Evolutionary conservation across 64 coral and sea anemone genomes (phyloP).

Genomic region (Orbicella faveolata): DNA sequence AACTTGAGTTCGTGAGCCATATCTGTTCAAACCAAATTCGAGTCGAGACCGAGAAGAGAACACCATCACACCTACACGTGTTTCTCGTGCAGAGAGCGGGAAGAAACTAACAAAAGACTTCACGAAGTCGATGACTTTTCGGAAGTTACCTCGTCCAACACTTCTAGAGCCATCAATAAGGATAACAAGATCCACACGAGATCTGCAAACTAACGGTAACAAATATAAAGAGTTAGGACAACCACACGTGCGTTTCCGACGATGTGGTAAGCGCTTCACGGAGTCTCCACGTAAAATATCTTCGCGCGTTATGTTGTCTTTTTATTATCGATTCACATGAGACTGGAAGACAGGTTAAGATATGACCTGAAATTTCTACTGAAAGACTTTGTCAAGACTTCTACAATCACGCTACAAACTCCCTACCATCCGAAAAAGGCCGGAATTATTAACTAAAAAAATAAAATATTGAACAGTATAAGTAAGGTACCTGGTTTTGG

Average conservation of each 20-base stretch:
- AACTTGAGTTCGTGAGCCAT: constrained; percentile 9
- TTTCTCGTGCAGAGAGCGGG: constrained; percentile 9
- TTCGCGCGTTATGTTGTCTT: no score
- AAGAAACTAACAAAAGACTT: constrained; percentile 33
- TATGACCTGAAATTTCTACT: not conserved
- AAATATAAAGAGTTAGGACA: not conserved
- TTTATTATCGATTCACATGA: no score
- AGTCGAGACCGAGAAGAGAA: constrained; percentile 26
- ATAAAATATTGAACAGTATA: not conserved
- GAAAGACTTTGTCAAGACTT: not conserved
- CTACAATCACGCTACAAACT: no score
- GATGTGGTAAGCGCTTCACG: no score
- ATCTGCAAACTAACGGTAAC: constrained; percentile 9
- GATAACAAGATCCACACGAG: constrained; percentile 59
- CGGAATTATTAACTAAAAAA: no score
- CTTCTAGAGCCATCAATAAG: constrained; percentile 55
- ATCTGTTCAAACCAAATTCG: constrained; percentile 23
- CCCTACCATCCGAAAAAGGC: no score
- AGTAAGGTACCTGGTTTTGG: not conserved
- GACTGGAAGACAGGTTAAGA: no score
- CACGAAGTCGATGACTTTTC: constrained; percentile 33
- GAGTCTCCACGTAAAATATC: no score
- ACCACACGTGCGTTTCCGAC: not conserved
- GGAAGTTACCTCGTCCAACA: constrained; percentile 17
- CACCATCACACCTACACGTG: constrained; percentile 36